Percentiles rank a stretch among this genome's conserved stretches.
These are phyloP conservation scores for Tympanuchus pallidicinctus DNA, from an alignment of 2,113 vertebrate genomes.

Conservation along the genomic window DNA sequence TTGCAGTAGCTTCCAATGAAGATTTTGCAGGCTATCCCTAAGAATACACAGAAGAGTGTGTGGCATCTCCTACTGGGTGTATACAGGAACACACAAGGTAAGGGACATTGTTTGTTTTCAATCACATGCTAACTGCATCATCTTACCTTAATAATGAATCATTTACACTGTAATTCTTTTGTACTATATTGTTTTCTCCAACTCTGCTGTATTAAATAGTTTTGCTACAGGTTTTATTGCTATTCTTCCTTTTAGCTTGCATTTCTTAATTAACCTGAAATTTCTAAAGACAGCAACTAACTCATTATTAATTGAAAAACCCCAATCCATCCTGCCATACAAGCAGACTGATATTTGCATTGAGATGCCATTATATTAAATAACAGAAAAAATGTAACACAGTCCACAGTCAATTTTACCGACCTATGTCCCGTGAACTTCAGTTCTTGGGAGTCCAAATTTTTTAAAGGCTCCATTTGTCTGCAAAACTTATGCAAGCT, in stretches of 20 bases:
- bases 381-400: neutral
- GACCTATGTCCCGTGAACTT: neutral
- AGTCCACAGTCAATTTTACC: neutral
- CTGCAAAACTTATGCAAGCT: neutral
- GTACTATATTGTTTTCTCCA: neutral
- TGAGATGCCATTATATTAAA: neutral
- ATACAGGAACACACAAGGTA: neutral
- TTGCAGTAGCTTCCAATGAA: neutral
- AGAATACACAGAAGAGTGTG: neutral
- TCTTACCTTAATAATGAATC: neutral
- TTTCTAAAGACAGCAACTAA: neutral
- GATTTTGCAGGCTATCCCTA: neutral
- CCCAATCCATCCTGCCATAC: neutral
- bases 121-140: neutral
- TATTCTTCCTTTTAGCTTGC: neutral
- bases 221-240: neutral
- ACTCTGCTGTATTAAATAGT: neutral
- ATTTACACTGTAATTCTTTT: neutral
- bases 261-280: neutral
- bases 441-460: neutral
- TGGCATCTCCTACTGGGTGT: neutral
- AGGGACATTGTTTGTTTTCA: neutral
- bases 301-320: neutral
- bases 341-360: neutral
- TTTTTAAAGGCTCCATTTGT: neutral